These are phyloP conservation scores for Teleogryllus oceanicus DNA, from an alignment of 2,888 invertebrate species.

Conservation along the genomic window DNA sequence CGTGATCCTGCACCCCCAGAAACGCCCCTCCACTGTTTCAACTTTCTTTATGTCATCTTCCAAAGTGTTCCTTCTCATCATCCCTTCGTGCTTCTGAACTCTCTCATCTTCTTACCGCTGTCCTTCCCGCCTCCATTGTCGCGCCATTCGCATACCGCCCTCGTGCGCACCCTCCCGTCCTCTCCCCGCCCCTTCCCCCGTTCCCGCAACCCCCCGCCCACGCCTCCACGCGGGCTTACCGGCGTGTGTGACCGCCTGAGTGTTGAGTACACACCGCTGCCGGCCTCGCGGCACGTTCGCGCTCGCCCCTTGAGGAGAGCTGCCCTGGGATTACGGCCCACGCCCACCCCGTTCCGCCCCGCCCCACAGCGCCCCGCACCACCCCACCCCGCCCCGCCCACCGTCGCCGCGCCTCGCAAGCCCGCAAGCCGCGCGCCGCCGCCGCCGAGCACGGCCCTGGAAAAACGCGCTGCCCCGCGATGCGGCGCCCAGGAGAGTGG, in stretches of 20 bases:
- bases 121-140: too few relatives aligned
- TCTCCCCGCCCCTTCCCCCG: too few relatives aligned
- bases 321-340: background rate
- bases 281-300: background rate
- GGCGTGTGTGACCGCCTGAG: background rate
- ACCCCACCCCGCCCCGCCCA: background rate
- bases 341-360: background rate
- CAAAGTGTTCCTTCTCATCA: too few relatives aligned
- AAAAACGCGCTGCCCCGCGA: background rate
- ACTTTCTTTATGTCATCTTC: too few relatives aligned
- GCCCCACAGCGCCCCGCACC: background rate
- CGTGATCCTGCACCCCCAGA: too few relatives aligned
- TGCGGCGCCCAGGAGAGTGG: background rate
- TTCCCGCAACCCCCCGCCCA: too few relatives aligned
- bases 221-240: background rate
- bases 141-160: too few relatives aligned
- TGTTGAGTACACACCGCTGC: background rate
- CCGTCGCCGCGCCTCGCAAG: background rate
- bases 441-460: background rate
- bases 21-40: too few relatives aligned
- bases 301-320: background rate
- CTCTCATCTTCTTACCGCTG: too few relatives aligned
- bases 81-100: too few relatives aligned
- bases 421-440: background rate
- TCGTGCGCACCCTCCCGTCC: too few relatives aligned